Conservation (phyloP, 2,888 invertebrate genomes). For the Zeuzera pyrina region DNA sequence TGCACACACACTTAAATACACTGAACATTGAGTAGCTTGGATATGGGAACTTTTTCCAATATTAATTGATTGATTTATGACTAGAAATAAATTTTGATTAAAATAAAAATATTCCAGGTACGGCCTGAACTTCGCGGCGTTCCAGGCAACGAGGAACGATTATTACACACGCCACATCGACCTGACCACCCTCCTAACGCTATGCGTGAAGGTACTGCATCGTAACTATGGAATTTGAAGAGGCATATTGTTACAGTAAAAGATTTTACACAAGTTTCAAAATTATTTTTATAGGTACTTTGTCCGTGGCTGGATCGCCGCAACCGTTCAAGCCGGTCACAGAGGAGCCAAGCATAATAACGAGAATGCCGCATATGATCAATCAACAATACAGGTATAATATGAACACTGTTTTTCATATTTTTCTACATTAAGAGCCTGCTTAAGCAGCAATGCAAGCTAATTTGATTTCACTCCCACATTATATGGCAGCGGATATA, state of each 20-base stretch:
- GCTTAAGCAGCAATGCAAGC: too few relatives aligned
- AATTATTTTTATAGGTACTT: conserved; percentile 38
- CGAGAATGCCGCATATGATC: conserved; percentile 67
- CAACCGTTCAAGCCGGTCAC: conserved; percentile 62
- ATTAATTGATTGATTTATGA: too few relatives aligned
- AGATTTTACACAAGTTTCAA: background rate
- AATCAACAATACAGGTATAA: conserved; percentile 60
- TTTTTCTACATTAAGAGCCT: too few relatives aligned
- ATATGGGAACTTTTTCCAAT: too few relatives aligned
- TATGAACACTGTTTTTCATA: too few relatives aligned
- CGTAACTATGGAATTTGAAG: background rate
- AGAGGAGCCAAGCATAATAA: conserved; percentile 66
- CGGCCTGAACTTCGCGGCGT: conserved; percentile 56
- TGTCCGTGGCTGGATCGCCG: conserved; percentile 67
- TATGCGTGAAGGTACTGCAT: conserved; percentile 41
- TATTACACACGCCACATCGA: conserved; percentile 39
- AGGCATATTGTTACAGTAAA: background rate
- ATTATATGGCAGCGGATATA: too few relatives aligned
- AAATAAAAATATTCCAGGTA: too few relatives aligned
- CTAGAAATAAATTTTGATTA: too few relatives aligned
- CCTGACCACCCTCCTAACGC: conserved; percentile 35
- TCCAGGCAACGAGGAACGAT: conserved; percentile 33
- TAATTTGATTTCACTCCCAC: too few relatives aligned
- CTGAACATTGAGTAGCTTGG: too few relatives aligned
- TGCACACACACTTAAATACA: too few relatives aligned